phyloP scores from a whole-genome alignment of 2,888 invertebrate genomes.

The Scaptomyza tumidula region DNA sequence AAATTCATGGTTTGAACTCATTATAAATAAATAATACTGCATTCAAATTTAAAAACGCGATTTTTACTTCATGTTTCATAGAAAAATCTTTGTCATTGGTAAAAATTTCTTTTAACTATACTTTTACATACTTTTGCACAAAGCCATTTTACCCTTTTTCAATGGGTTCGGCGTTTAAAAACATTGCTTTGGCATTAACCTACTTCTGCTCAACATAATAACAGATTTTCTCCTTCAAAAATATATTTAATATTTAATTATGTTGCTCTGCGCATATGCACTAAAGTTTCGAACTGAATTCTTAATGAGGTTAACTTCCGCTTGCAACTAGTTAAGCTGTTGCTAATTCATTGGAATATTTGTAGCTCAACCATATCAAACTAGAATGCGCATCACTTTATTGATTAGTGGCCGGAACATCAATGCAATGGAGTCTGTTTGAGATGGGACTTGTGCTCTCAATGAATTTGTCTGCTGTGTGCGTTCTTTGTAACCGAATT shows the following conservation, averaged over 20 bases:
- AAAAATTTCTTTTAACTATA: no score
- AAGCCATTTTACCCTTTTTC: no score
- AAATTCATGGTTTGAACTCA: no score
- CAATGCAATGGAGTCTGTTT: slow-evolving; percentile 37
- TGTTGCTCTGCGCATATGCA: background rate
- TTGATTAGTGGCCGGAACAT: slow-evolving; percentile 41
- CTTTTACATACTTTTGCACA: no score
- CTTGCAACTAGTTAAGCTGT: background rate
- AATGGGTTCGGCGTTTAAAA: no score
- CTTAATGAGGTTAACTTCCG: background rate
- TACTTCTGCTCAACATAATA: no score
- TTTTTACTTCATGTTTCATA: no score
- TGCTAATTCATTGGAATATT: background rate
- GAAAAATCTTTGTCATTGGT: no score
- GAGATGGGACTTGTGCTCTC: slow-evolving; percentile 30
- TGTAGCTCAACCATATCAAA: slow-evolving; percentile 1
- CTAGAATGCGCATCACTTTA: slow-evolving; percentile 18
- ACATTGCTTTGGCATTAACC: no score
- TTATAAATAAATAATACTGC: no score
- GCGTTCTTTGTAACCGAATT: slow-evolving; percentile 52
- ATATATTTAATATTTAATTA: background rate
- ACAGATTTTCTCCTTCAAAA: background rate
- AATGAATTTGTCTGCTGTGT: slow-evolving; percentile 48
- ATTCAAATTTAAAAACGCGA: no score
- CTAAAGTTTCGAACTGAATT: background rate